phyloP scores from a whole-genome alignment of 2,113 vertebrate species.

The Notarius quadriscutis region DNA sequence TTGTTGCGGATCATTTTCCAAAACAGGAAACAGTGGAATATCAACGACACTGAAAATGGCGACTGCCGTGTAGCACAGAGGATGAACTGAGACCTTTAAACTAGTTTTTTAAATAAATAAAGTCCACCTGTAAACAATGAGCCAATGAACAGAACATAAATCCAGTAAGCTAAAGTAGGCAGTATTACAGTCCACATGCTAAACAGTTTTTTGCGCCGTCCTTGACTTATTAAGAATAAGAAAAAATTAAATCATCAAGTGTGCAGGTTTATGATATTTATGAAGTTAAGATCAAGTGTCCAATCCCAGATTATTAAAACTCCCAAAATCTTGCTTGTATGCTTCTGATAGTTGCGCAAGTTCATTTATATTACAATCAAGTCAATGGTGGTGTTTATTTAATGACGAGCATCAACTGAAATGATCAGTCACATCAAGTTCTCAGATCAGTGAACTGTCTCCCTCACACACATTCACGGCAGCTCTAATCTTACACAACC shows the following conservation, averaged over 20 bases:
- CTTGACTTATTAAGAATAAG: not conserved
- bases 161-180: not conserved
- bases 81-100: too few species aligned
- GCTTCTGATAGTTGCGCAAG: not conserved
- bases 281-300: not conserved
- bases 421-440: not conserved
- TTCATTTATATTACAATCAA: not conserved
- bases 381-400: not conserved
- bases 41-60: too few species aligned
- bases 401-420: not conserved
- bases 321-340: not conserved
- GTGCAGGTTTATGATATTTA: not conserved
- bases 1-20: too few species aligned
- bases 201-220: not conserved
- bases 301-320: not conserved
- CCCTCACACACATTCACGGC: not conserved
- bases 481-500: not conserved
- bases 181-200: not conserved
- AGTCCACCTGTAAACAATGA: not conserved
- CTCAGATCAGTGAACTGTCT: not conserved
- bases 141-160: not conserved
- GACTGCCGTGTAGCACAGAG: too few species aligned
- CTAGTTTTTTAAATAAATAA: too few species aligned
- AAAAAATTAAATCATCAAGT: not conserved
- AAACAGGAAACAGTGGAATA: too few species aligned